These are phyloP conservation scores for Pogonomyrmex californicus DNA, from an alignment of 1,140 invertebrate species.

Conservation along the genomic window DNA sequence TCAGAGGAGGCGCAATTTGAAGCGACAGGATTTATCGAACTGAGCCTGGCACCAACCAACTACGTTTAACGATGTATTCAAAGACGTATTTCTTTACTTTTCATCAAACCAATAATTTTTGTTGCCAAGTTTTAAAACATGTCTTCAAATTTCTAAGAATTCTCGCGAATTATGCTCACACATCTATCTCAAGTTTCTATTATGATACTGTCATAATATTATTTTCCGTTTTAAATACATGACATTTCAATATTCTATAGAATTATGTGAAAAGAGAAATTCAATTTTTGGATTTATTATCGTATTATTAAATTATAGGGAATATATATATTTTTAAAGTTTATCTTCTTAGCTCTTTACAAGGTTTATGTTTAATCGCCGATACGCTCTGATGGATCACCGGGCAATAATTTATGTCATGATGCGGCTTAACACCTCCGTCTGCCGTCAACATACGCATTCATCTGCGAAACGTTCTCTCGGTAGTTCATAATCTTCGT, in stretches of 20 bases:
- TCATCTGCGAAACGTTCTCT: conserved; percentile 31
- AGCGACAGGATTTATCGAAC: conserved; percentile 11
- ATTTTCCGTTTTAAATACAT: neutral
- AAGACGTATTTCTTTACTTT: neutral
- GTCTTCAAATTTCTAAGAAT: neutral
- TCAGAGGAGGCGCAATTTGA: conserved; percentile 19
- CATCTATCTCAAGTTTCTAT: neutral
- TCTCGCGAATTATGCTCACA: neutral
- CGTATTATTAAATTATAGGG: neutral
- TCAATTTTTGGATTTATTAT: neutral
- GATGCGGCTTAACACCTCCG: conserved; percentile 38
- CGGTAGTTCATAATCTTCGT: conserved; percentile 56
- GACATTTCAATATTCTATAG: neutral
- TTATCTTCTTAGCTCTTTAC: neutral
- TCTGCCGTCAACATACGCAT: conserved; percentile 26
- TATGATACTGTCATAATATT: neutral
- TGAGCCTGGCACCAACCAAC: neutral
- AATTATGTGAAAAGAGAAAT: conserved; percentile 2
- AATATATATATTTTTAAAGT: conserved; percentile 1
- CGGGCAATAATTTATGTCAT: conserved; percentile 44
- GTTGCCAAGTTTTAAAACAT: neutral
- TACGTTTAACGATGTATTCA: neutral
- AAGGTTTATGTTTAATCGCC: conserved; percentile 35
- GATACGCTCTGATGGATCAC: conserved; percentile 25
- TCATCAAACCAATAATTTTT: neutral